Evolutionary conservation across 2,797 vertebrate species (phyloP).

Genomic region (Macrochelys suwanniensis): DNA sequence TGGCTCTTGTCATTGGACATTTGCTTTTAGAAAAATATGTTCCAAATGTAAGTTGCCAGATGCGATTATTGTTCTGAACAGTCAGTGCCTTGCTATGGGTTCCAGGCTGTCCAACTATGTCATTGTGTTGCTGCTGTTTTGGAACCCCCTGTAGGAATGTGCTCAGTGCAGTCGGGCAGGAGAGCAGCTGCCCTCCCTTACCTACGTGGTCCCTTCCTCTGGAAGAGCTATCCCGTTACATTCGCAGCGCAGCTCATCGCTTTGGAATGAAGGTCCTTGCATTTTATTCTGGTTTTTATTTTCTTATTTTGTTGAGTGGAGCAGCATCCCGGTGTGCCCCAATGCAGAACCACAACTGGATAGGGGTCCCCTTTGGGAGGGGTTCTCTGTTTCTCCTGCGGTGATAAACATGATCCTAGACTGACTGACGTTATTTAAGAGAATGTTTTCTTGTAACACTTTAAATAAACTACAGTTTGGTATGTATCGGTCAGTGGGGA

Average conservation of each 20-base stretch:
- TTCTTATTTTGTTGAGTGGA: neutral
- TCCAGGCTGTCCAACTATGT: neutral
- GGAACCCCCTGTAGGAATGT: neutral
- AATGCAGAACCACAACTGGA: neutral
- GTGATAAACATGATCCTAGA: neutral
- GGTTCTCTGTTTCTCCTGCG: neutral
- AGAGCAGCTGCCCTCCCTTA: neutral
- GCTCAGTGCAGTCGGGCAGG: neutral
- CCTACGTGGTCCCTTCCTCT: neutral
- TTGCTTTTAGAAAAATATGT: neutral
- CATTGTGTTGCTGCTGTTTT: rapidly evolving
- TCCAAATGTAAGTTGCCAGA: rapidly evolving
- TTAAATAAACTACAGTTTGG: neutral
- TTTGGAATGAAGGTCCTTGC: neutral
- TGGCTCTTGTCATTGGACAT: rapidly evolving
- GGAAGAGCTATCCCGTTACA: neutral
- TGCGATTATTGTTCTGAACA: neutral
- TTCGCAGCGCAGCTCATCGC: rapidly evolving
- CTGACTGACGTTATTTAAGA: neutral
- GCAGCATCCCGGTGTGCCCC: neutral
- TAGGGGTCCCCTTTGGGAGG: neutral
- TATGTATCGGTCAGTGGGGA: neutral
- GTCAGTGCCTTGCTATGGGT: neutral
- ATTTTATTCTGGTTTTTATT: neutral
- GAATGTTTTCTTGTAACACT: neutral